Base-by-base conservation (phyloP, 2,113 vertebrate genomes). In the Orthonyx spaldingii region DNA sequence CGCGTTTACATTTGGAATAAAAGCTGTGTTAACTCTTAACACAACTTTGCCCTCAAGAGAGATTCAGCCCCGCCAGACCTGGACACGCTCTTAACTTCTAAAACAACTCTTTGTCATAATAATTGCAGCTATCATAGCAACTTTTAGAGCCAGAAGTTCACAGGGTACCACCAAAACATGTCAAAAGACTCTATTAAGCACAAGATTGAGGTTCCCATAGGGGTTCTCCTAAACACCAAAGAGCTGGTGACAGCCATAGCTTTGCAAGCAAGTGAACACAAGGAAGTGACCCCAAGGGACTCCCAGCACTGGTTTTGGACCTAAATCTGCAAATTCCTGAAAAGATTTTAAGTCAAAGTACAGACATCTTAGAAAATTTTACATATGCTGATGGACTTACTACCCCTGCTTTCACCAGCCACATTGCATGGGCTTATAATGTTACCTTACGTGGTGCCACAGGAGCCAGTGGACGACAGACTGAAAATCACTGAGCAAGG, bases 21-120 rank as follows among this genome's bases (percentile, higher is more conserved):
- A 94, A 92, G 52, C 79, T 27, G 9, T 16, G 41, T 96, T 96
- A 97, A 96, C 96, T 96, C 95, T 94, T 96, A 94, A 88, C 68
- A 92, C 65, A 95, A 96, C 87, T 92, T 94, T 89, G 64, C 46
- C 85, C 79, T 95, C 75, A 59, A 63, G 84, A 95, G 83, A 84
- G 59, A 70, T 65, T 70, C 68, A 72, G 85, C 44, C n/a, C 75
- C 93, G 88, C 93, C 96, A 95, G 90, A 49, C 64, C 72, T 68
- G 68, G 83, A 92, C 82, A 90, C 35, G 52, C 85, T 95, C 80
- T 92, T 88, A 94, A 90, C 56, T 68, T 92, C 71, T 90, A 78
- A 96, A 97, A 83, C 68, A 95, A 86, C 56, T 53, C 68, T 86
- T 84, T 94, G 44, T 81, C 85, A 78, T 90, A 93, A 78, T 95